These are phyloP conservation scores for Drosophila mauritiana DNA, from an alignment of 1,140 invertebrate species.

Conservation along the genomic window DNA sequence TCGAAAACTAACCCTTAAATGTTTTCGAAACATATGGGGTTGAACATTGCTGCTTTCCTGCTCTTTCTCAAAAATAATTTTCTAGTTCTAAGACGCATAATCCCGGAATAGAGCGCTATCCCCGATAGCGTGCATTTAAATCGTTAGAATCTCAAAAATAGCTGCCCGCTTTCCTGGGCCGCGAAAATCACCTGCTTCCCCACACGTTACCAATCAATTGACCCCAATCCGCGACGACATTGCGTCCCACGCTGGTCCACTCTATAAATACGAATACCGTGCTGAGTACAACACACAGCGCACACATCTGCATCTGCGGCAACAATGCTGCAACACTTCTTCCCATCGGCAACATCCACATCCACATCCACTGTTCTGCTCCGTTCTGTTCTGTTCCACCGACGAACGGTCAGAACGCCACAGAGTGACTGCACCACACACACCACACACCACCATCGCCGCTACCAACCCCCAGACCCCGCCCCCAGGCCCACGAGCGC, in stretches of 20 bases:
- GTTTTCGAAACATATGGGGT: too few relatives aligned
- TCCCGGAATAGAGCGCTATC: neutral
- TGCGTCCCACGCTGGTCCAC: conserved; percentile 65
- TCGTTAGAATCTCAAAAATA: conserved; percentile 40
- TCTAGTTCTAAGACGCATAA: too few relatives aligned
- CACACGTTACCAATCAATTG: conserved; percentile 60
- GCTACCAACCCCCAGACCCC: neutral
- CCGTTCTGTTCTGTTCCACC: conserved; percentile 15
- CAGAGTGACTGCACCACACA: conserved; percentile 41
- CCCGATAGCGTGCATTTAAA: conserved; percentile 17
- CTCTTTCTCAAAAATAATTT: neutral
- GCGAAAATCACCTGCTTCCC: conserved; percentile 42
- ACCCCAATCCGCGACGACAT: conserved; percentile 66
- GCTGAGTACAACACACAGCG: conserved; percentile 24
- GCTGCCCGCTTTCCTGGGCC: conserved; percentile 23
- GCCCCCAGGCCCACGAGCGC: conserved; percentile 12
- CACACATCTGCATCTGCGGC: conserved; percentile 69
- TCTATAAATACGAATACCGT: conserved; percentile 66
- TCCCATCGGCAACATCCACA: conserved; percentile 31
- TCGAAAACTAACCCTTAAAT: too few relatives aligned
- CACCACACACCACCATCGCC: conserved; percentile 5
- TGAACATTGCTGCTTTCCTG: too few relatives aligned
- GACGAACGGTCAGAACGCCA: conserved; percentile 41
- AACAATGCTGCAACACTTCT: conserved; percentile 58
- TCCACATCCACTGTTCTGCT: conserved; percentile 2